phyloP scores from a whole-genome alignment of 2,113 vertebrate species.

The Onychostruthus taczanowskii region DNA sequence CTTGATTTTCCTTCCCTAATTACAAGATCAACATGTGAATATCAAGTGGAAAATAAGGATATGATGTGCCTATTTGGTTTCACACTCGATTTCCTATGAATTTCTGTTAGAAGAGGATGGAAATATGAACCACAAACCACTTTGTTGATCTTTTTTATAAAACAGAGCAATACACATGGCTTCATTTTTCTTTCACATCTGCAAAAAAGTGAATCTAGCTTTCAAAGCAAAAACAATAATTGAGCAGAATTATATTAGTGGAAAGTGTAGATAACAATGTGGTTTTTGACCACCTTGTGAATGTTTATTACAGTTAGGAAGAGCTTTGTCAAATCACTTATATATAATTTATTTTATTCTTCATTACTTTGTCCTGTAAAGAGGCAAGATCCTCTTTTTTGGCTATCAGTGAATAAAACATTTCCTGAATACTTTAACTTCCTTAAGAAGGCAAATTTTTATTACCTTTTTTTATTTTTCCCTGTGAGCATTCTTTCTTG shows the following conservation, averaged over 20 bases:
- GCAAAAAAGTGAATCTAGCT: constrained; percentile 42
- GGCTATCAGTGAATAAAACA: constrained; percentile 79
- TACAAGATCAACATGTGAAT: background rate
- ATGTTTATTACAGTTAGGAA: constrained; percentile 72
- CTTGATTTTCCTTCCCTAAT: background rate
- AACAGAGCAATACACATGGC: background rate
- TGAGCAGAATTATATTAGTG: constrained; percentile 56
- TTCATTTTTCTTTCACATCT: constrained; percentile 47
- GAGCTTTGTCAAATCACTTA: constrained; percentile 56
- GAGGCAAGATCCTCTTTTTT: constrained; percentile 66
- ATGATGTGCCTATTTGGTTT: background rate
- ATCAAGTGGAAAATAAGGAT: background rate
- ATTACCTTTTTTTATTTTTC: constrained; percentile 36
- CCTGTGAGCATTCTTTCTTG: constrained; percentile 45
- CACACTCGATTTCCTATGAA: constrained; percentile 16
- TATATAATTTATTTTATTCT: constrained; percentile 65
- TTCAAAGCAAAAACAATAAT: constrained; percentile 52
- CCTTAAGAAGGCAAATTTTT: constrained; percentile 59
- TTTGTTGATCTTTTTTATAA: background rate
- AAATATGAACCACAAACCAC: constrained; percentile 59
- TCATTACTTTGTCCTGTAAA: constrained; percentile 56
- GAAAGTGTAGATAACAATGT: constrained; percentile 71
- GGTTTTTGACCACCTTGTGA: constrained; percentile 69
- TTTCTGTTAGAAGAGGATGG: constrained; percentile 60
- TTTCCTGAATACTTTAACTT: constrained; percentile 79